Base-by-base conservation (phyloP, 37 sponge, comb jelly and placozoan genomes). In the Sycon ciliatum region DNA sequence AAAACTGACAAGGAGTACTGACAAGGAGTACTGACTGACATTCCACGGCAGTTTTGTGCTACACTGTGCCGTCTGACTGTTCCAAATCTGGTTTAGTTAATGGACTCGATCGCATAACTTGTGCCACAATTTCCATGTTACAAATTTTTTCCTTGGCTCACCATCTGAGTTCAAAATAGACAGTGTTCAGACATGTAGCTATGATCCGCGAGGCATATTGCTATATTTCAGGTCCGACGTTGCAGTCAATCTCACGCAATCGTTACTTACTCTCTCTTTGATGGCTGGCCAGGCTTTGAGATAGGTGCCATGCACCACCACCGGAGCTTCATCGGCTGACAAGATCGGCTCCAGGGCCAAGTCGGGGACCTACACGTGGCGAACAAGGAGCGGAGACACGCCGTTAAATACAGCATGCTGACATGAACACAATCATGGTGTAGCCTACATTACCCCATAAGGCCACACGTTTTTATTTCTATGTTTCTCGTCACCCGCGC, bases 301-400 rank as follows among this genome's bases (percentile, higher is more conserved):
- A 32, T 85, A 79, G 0, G 97, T 95, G 0, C 92, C 97, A 78
- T 95, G 92, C 4, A 95, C 89, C 27, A 89, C 84, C 22, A 77
- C 39, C 13, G 92, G 86, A 24, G 37, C 73, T 31, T 82, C 89
- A 1, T 73, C 66, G n/a, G 92, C 68, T 38, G 57, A 40, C 35
- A 33, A 1, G 28, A 95, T 81, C 16, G 75, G 78, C 13, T 33
- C 34, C 46, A 95, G 46, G 1, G 86, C 90, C 55, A 89, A 65
- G 9, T 75, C 85, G 3, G 65, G 32, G 4, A 84, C 79, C 89
- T 88, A 29, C 3, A 52, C 35, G 31, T 3, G 32, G 27, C 11
- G 38, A 56, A 36, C 70, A 70, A 1, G 16, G 34, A 1, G 9
- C 2, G 18, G 1, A 11, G 1, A 7, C 7, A 16, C 23, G 13